Evolutionary conservation across 1,140 invertebrate genomes (phyloP), one percentile per base, ranked within the genome.

Genomic region (Drosophila elegans): DNA sequence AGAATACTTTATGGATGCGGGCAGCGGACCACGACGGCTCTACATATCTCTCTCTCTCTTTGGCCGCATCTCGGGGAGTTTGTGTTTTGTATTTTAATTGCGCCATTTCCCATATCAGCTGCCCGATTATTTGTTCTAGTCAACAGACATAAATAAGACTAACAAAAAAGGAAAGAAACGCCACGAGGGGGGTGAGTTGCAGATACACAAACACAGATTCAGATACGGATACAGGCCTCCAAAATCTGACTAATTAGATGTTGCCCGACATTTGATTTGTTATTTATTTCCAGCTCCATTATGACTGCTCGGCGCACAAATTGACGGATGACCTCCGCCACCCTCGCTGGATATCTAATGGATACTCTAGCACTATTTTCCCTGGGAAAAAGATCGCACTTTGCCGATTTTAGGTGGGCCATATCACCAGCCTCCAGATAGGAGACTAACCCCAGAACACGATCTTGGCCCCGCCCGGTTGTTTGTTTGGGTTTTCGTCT

Each of bases 71-170:
- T 13, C 44, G 69, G 52, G 51, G 38, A 42, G 55, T 72, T 61
- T 64, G 78, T 81, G 78, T 86, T 86, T 88, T 88, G 79, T 88
- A 55, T 79, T 88, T 86, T 86, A 86, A 86, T 86, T 86, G 83
- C 83, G 80, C 72, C 76, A 88, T 86, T 86, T 86, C 83, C 83
- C 83, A 86, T 88, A 86, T 86, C 82, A 86, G 84, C 72, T 69
- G 57, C 67, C 63, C 62, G 84, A 86, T 86, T 88, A 86, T 86
- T 86, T 88, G 80, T 86, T 88, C 75, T 86, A 86, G 67, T 81
- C 60, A 66, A 66, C 78, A 73, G 80, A 73, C 61, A 79, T 84
- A 83, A 83, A 83, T 75, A 82, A 63, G 80, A 60, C 63, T 41
- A 69, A 74, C 66, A 49, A 67, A 48, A 69, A 57, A 48, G 56